A percentile compares a stretch with the other conserved stretches of the same genome.
phyloP scores from a whole-genome alignment of 2,113 vertebrate species.

The Megaleporinus macrocephalus region DNA sequence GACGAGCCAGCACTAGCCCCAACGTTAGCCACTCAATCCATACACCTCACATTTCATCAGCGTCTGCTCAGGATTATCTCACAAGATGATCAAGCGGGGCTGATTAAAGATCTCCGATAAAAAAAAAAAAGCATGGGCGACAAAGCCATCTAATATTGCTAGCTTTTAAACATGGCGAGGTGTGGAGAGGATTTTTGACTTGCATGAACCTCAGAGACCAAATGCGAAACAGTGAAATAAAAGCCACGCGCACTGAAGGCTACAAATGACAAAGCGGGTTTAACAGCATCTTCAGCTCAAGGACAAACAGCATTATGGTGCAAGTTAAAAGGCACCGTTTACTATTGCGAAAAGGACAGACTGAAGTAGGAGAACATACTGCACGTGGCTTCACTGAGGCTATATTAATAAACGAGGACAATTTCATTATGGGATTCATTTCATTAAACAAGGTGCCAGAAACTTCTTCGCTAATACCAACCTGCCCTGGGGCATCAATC shows the following conservation, averaged over 20 bases:
- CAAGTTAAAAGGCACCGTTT: neutral
- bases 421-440: neutral
- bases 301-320: neutral
- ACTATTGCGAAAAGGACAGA: neutral
- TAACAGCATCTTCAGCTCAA: neutral
- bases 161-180: conserved; percentile 16
- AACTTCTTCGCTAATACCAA: neutral
- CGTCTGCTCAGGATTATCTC: conserved; percentile 2
- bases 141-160: neutral
- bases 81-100: neutral
- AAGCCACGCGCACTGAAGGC: neutral
- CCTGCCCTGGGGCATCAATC: neutral
- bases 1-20: conserved; percentile 1
- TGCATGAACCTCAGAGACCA: neutral
- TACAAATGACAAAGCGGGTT: neutral
- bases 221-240: neutral
- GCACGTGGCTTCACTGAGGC: neutral
- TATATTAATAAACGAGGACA: neutral
- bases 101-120: conserved; percentile 12
- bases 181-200: neutral
- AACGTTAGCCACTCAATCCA: conserved; percentile 18
- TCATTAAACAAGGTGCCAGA: neutral
- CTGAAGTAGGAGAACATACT: neutral
- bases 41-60: conserved; percentile 19
- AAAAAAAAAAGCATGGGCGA: neutral